Conservation (phyloP, 2,797 vertebrate genomes). For the Chelon labrosus region DNA sequence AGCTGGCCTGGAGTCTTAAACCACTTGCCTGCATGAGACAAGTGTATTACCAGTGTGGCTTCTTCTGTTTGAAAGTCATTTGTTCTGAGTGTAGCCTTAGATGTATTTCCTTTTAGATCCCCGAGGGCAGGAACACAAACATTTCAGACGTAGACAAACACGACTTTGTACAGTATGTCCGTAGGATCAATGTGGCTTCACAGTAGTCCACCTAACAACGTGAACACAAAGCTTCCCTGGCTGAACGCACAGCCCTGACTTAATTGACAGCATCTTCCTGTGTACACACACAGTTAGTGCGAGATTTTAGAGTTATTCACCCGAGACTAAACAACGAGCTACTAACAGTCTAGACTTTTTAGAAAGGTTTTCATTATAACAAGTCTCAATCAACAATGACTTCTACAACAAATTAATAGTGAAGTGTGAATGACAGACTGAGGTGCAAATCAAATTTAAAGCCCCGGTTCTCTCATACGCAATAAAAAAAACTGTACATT, state of each 20-base stretch:
- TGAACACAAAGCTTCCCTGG: background rate
- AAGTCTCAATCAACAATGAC: too few species aligned
- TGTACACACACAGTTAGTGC: background rate
- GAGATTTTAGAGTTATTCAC: background rate
- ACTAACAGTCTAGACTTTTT: too few species aligned
- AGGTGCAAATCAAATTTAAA: too few species aligned
- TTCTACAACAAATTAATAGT: too few species aligned
- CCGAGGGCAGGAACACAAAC: conserved; percentile 68
- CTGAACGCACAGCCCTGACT: background rate
- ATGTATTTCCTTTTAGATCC: conserved; percentile 65
- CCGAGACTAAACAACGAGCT: too few species aligned
- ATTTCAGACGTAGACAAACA: conserved; percentile 60
- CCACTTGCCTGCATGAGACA: conserved; percentile 63
- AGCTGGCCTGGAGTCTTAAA: conserved; percentile 70
- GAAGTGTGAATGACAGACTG: too few species aligned
- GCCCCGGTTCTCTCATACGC: too few species aligned
- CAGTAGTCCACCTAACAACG: conserved; percentile 27
- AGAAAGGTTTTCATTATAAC: too few species aligned
- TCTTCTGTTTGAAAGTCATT: conserved; percentile 56
- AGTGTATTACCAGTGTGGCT: conserved; percentile 60
- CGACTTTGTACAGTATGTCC: conserved; percentile 42
- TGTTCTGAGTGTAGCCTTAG: conserved; percentile 45
- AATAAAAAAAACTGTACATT: background rate
- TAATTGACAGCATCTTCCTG: conserved; percentile 5
- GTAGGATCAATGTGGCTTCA: conserved; percentile 20